phyloP scores from a whole-genome alignment of 2,113 vertebrate genomes.

The Cephalophus harveyi region DNA sequence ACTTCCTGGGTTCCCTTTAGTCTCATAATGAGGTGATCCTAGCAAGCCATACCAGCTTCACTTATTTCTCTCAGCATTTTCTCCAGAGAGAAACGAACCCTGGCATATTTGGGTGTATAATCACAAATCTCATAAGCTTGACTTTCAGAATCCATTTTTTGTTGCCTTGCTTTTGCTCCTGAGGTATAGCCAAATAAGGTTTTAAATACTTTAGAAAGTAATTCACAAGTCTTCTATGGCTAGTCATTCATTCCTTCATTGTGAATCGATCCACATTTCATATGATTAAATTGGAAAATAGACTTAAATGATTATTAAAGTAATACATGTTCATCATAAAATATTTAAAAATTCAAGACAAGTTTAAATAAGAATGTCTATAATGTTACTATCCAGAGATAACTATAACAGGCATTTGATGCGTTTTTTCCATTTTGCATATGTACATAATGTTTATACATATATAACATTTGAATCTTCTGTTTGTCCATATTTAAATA shows the following conservation, averaged over 20 bases:
- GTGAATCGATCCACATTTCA: neutral
- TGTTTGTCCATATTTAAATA: neutral
- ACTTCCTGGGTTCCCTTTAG: neutral
- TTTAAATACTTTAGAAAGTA: conserved; percentile 32
- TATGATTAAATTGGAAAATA: neutral
- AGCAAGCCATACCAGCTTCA: neutral
- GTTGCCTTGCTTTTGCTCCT: neutral
- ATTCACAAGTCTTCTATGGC: neutral
- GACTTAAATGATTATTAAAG: conserved; percentile 18
- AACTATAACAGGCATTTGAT: neutral
- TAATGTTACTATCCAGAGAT: neutral
- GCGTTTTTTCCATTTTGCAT: neutral
- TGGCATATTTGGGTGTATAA: neutral
- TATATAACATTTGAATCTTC: neutral
- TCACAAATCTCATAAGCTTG: neutral
- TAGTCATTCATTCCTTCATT: neutral
- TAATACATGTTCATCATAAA: neutral
- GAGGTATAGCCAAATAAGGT: neutral
- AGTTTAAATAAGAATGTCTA: neutral
- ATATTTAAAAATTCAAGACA: neutral
- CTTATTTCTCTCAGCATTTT: neutral
- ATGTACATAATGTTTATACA: neutral
- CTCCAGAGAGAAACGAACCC: neutral
- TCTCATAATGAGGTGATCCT: neutral
- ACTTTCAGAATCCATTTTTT: neutral